These are phyloP conservation scores for Bicyclus anynana DNA, from an alignment of 1,140 invertebrate species.

Conservation along the genomic window DNA sequence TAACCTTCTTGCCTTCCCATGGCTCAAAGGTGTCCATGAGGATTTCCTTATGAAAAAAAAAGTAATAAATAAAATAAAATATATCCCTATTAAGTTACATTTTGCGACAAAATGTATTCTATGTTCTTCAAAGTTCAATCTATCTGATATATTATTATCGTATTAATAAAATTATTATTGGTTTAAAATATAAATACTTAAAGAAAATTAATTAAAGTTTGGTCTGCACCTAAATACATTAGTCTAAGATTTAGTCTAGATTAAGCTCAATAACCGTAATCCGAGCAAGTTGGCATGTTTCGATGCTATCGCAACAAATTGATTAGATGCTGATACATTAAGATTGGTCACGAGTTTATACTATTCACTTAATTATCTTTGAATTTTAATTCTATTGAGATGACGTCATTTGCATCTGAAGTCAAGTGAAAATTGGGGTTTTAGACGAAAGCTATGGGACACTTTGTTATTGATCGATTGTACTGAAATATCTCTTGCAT, in stretches of 20 bases:
- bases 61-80: no score
- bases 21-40: no score
- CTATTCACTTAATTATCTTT: conserved; percentile 37
- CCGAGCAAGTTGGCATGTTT: conserved; percentile 7
- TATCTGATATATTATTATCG: no score
- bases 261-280: conserved; percentile 10
- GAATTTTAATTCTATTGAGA: conserved; percentile 12
- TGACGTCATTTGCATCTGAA: conserved; percentile 20
- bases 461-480: no score
- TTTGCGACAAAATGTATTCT: no score
- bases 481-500: no score
- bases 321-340: conserved; percentile 29
- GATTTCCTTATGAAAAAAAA: no score
- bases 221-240: not conserved
- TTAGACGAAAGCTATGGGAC: no score
- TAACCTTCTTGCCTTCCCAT: no score
- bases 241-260: not conserved
- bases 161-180: no score
- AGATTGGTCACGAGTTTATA: conserved; percentile 26
- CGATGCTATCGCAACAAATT: conserved; percentile 23
- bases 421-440: conserved; percentile 21
- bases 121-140: no score
- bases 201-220: not conserved
- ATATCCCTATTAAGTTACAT: no score
- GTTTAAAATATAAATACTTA: not conserved